phyloP scores from a whole-genome alignment of 2,113 vertebrate genomes.

The Tichodroma muraria region DNA sequence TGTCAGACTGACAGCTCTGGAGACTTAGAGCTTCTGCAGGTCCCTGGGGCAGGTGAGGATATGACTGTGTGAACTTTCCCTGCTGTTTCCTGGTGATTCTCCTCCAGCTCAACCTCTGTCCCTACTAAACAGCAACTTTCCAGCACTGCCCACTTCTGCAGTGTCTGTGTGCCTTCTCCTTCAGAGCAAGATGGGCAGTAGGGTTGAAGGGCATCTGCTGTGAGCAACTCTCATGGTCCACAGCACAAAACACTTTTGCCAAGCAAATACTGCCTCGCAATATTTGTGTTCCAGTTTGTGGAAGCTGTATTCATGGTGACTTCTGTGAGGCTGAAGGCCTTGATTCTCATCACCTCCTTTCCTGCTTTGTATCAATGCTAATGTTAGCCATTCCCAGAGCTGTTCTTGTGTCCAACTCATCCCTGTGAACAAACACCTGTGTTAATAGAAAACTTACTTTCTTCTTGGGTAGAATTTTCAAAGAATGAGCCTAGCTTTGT shows the following conservation, averaged over 20 bases:
- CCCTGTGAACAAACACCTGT: neutral
- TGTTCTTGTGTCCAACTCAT: neutral
- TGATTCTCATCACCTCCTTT: neutral
- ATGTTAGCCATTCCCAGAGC: neutral
- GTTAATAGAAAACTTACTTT: neutral
- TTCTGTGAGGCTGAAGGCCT: neutral
- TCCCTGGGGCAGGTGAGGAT: neutral
- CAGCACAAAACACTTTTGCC: neutral
- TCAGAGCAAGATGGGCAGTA: rapidly evolving
- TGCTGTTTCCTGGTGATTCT: neutral
- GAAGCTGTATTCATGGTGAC: neutral
- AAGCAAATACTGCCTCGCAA: neutral
- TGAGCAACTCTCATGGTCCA: neutral
- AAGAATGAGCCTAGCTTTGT: neutral
- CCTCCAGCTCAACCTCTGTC: neutral
- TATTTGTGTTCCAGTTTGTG: neutral
- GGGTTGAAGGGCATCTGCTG: neutral
- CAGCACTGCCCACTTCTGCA: neutral
- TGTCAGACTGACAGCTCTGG: neutral
- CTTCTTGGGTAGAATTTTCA: neutral
- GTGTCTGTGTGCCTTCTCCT: neutral
- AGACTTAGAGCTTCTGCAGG: neutral
- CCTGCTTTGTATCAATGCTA: neutral
- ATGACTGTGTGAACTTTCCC: neutral
- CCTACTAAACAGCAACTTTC: neutral